Base-by-base conservation (phyloP, 2,888 invertebrate species). In the Clitarchus hookeri region DNA sequence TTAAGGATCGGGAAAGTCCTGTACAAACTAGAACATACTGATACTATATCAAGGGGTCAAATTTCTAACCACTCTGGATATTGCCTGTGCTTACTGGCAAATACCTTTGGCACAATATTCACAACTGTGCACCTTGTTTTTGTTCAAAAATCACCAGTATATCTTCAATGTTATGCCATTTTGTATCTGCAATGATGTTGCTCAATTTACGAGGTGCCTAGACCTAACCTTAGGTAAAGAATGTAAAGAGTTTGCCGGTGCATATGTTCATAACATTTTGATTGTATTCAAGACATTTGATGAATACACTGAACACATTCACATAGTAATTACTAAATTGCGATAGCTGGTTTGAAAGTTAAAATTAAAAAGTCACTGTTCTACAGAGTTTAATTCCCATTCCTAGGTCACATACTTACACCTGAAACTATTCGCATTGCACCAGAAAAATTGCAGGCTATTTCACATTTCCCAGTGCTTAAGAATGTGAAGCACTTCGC, bases 61-160 rank as follows among this genome's bases (percentile, higher is more conserved):
- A 65, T 86, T 79, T 44, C 83, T 87, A 27, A 87, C 88, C 9
- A 48, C 84, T 16, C 1, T 88, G 1, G 89, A 89, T 84, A 78
- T 88, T 16, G 87, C 87, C n/a, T 77, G 85, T 77, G 84, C 86
- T 6, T 89, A 88, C 53, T 88, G 87, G 86, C 88, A 89, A 85
- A 88, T 89, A 44, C 86, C 86, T 12, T 23, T 89, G 16, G 19
- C 54, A 0, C 27, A 83, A 23, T 85, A 87, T 16, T 84, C 83
- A 25, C 26, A 85, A 13, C 86, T 88, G 77, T 89, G 87, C 84
- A 89, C 88, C 1, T 88, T 88, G 25, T 89, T 89, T 86, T 36
- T 85, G n/a, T 86, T 86, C 48, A 65, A 86, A 23, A 54, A 82
- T 11, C 84, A 83, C n/a, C 86, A 86, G 13, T 89, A 88, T 84